Evolutionary conservation across 2,113 vertebrate species (phyloP).

Genomic region (Progne subis): DNA sequence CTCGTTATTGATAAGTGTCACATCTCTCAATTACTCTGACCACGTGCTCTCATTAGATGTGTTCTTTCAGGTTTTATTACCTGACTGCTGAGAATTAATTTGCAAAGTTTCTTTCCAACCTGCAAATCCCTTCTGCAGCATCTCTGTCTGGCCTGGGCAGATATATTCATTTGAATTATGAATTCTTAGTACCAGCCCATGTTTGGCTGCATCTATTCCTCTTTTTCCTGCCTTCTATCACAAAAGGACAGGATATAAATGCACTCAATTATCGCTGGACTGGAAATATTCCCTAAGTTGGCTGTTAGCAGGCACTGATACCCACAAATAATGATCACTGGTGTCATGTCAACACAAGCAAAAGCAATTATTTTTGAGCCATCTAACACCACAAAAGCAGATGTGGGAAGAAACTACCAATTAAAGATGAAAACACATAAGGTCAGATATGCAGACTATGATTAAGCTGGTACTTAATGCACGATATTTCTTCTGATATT

Average conservation of each 20-base stretch:
- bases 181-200: neutral
- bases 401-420: conserved; percentile 7
- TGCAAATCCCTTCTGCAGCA: neutral
- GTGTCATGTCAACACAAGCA: neutral
- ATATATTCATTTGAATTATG: neutral
- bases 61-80: neutral
- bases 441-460: neutral
- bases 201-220: neutral
- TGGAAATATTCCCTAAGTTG: neutral
- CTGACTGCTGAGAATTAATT: neutral
- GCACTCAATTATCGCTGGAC: neutral
- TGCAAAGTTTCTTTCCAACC: neutral
- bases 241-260: neutral
- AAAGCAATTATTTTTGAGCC: conserved; percentile 32
- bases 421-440: conserved; percentile 6
- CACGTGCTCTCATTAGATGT: neutral
- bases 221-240: neutral
- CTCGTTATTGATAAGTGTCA: neutral
- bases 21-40: neutral
- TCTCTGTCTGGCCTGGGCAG: neutral
- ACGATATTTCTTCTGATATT: neutral
- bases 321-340: neutral
- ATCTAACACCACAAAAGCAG: neutral
- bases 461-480: neutral
- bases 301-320: neutral